Evolutionary conservation across 2,113 vertebrate genomes (phyloP).

Genomic region (Nerophis ophidion): DNA sequence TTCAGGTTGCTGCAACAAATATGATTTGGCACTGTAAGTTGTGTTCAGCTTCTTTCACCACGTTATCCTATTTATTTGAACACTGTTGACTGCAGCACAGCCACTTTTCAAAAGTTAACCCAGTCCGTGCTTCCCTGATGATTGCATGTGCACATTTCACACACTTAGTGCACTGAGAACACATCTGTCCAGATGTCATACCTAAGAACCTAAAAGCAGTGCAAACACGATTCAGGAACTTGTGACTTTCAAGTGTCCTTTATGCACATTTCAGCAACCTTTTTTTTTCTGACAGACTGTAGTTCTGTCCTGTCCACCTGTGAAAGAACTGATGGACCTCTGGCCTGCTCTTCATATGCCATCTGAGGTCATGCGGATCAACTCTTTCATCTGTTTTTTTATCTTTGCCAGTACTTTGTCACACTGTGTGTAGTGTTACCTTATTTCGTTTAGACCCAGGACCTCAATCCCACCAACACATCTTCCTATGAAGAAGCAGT

Average conservation of each 20-base stretch:
- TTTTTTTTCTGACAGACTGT: neutral
- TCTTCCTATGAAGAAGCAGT: too few species aligned
- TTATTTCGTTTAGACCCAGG: too few species aligned
- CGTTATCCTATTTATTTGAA: slow-evolving; percentile 5
- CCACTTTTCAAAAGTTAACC: slow-evolving; percentile 11
- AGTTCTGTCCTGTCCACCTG: neutral
- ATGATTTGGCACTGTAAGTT: slow-evolving; percentile 16
- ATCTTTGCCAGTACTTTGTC: too few species aligned
- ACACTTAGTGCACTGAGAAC: slow-evolving; percentile 1
- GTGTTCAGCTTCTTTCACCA: neutral
- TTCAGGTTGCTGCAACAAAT: neutral
- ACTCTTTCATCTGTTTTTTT: too few species aligned
- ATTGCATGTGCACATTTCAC: slow-evolving; percentile 27
- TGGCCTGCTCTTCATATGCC: too few species aligned
- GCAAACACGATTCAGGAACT: neutral
- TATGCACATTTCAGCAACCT: slow-evolving; percentile 1
- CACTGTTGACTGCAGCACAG: slow-evolving; percentile 22
- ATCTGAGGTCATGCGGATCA: too few species aligned
- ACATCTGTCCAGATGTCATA: slow-evolving; percentile 12
- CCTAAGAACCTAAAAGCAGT: neutral
- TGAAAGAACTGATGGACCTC: neutral
- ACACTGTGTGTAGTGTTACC: too few species aligned
- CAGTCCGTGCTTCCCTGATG: slow-evolving; percentile 10
- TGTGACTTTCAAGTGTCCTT: slow-evolving; percentile 4
- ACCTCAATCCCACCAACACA: too few species aligned